Base-by-base conservation (phyloP, 2,797 vertebrate genomes). In the Pipistrellus pygmaeus region DNA sequence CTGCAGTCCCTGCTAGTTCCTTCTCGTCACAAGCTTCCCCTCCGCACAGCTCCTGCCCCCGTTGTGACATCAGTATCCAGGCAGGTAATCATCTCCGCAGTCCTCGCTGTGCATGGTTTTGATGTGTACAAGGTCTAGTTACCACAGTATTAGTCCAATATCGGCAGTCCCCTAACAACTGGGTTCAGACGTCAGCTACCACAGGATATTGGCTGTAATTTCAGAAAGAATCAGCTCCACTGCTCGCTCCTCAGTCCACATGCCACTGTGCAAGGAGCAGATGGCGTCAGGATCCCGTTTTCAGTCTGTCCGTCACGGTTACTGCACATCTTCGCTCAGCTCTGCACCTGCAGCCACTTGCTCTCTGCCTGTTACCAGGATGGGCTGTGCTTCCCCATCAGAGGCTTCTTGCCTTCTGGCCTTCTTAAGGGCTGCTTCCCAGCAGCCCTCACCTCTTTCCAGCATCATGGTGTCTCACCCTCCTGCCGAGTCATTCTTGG, bases 251-350 rank as follows among this genome's bases (percentile, higher is more conserved):
- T 18, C 8, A 5, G 66, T 3, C 17, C 73, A 18, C 66, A 35
- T 6, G 27, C 68, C 18, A 2, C 27, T 5, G 2, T 2, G 21
- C 3, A 3, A 8, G 2, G 13, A n/a, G 53, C 44, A 25, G 46
- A 17, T 3, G 9, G 21, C 3, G 0, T 13, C 18, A 6, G 0
- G 3, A 4, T 53, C 66, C 13, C 57, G 25, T 12, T 12, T 7
- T 10, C 30, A 14, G 12, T 5, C 92, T 15, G 6, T 64, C 17
- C 8, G 55, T 5, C n/a, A 12, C 2, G 23, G 15, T 14, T 21
- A 0, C 18, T 18, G 68, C 69, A 1, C 25, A 17, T 5, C 14
- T 8, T 8, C 6, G 25, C 6, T 27, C 46, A 10, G 68, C 4
- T 8, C 35, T 32, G 41, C 17, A 14, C 27, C 27, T 30, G 12